phyloP scores from a whole-genome alignment of 2,113 vertebrate species.

The Mirza zaza region DNA sequence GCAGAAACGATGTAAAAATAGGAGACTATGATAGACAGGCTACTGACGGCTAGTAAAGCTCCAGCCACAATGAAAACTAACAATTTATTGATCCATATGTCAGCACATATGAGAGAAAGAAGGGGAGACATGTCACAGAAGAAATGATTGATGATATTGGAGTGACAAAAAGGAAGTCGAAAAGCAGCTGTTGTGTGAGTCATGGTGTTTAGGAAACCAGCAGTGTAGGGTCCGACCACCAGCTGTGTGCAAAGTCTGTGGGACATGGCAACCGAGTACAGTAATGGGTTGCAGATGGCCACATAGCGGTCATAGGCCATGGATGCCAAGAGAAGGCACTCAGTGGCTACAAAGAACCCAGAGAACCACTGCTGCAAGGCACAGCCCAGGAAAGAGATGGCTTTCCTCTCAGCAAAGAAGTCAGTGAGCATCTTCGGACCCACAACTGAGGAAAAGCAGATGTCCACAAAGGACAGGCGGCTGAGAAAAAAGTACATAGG shows the following conservation, averaged over 20 bases:
- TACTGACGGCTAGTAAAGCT: constrained; percentile 6
- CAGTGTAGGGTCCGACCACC: not conserved
- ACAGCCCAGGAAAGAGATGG: constrained; percentile 54
- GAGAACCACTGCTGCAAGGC: constrained; percentile 61
- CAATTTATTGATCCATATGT: constrained; percentile 45
- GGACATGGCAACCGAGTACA: constrained; percentile 27
- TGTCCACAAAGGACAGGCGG: constrained; percentile 62
- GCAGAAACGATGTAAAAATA: constrained; percentile 47
- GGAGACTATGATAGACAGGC: constrained; percentile 45
- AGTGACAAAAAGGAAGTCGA: constrained; percentile 49
- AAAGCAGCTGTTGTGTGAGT: constrained; percentile 54
- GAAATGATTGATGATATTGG: constrained; percentile 65
- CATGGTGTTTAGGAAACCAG: constrained; percentile 52
- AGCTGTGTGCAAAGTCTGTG: not conserved
- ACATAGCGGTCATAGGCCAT: constrained; percentile 58
- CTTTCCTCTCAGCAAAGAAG: constrained; percentile 38
- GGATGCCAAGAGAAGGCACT: constrained; percentile 61
- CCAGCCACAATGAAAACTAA: constrained; percentile 59
- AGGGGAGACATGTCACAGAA: constrained; percentile 65
- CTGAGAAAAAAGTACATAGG: constrained; percentile 75
- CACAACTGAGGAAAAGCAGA: constrained; percentile 45
- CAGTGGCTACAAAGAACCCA: constrained; percentile 44
- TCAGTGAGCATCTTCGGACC: constrained; percentile 62
- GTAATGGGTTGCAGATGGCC: constrained; percentile 47
- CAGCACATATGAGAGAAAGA: constrained; percentile 53